Evolutionary conservation across 2,797 vertebrate genomes (phyloP).

Genomic region (Phrynocephalus vlangalii): DNA sequence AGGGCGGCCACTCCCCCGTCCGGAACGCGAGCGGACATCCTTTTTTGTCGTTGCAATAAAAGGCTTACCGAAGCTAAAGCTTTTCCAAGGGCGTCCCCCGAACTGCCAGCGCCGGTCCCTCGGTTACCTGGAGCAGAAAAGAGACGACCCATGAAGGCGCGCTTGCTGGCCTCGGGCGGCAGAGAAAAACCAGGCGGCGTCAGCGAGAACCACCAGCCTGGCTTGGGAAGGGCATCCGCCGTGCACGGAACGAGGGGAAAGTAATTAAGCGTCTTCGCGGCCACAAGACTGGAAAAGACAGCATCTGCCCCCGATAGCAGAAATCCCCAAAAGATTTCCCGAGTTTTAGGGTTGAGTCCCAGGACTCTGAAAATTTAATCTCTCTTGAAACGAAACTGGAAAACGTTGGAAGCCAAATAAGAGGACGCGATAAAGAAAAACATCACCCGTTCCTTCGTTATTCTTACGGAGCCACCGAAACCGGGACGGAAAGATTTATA

Average conservation of each 20-base stretch:
- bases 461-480: no score
- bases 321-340: neutral
- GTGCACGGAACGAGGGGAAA: neutral
- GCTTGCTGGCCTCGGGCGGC: neutral
- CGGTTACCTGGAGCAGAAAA: constrained; percentile 83
- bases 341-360: no score
- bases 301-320: no score
- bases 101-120: constrained; percentile 92
- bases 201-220: no score
- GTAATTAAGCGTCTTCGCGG: neutral
- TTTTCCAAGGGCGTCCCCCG: constrained; percentile 97
- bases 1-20: neutral
- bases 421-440: no score
- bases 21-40: neutral
- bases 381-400: no score
- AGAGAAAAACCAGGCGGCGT: neutral
- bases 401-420: no score
- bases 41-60: no score
- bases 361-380: no score
- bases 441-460: no score
- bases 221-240: neutral
- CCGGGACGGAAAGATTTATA: no score
- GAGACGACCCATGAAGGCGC: neutral
- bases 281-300: neutral
- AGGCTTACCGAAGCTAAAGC: constrained; percentile 93